Conservation (phyloP, 2,797 vertebrate genomes). For the Anabas testudineus region DNA sequence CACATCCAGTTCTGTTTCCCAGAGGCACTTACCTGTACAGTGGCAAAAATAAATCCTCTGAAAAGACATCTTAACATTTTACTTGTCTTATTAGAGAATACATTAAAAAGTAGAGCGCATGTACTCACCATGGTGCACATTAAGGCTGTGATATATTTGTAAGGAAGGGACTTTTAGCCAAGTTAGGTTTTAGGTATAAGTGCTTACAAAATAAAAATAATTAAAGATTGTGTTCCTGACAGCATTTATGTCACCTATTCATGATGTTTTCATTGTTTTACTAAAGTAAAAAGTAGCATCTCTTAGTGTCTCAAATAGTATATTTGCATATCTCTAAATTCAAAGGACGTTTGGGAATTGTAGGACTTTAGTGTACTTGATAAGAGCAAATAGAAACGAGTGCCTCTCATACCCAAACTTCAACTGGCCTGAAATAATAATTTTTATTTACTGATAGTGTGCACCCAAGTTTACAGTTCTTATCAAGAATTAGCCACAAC, state of each 20-base stretch:
- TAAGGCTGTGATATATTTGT: constrained; percentile 33
- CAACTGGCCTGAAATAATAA: constrained; percentile 13
- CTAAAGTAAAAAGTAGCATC: constrained; percentile 8
- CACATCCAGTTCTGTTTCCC: constrained; percentile 62
- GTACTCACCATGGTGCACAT: constrained; percentile 37
- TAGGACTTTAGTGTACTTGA: not conserved
- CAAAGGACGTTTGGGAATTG: constrained; percentile 8
- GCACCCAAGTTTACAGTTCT: constrained; percentile 5
- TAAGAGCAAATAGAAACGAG: constrained; percentile 14
- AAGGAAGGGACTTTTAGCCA: constrained; percentile 20
- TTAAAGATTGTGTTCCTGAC: constrained; percentile 6
- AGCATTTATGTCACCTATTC: not conserved
- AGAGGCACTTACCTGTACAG: constrained; percentile 62
- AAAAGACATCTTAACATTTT: constrained; percentile 58
- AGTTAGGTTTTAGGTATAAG: not conserved
- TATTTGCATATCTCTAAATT: constrained; percentile 17
- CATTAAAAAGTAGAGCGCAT: constrained; percentile 69
- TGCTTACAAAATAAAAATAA: constrained; percentile 22
- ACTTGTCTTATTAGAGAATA: constrained; percentile 54
- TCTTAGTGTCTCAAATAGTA: not conserved
- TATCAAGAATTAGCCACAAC: constrained; percentile 21
- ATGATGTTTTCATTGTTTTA: constrained; percentile 11
- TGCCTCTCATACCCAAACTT: constrained; percentile 9
- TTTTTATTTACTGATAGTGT: constrained; percentile 2
- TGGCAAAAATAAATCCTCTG: constrained; percentile 55